phyloP scores from a whole-genome alignment of 2,888 invertebrate species.

The Copidosoma aretas region DNA sequence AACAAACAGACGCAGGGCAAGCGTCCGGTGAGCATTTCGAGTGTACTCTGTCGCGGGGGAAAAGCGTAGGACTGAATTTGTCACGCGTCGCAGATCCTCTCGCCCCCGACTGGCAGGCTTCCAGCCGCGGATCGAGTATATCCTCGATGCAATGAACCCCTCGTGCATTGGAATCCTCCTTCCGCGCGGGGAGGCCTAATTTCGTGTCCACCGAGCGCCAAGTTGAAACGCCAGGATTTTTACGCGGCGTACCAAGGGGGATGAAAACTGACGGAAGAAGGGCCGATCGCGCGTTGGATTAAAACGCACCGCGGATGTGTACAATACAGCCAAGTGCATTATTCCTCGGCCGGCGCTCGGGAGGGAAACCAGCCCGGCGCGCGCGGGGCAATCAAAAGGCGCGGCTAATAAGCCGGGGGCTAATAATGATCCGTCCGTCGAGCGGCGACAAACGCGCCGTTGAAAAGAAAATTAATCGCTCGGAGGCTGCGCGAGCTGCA shows the following conservation, averaged over 20 bases:
- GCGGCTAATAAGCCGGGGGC: background rate
- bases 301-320: no score
- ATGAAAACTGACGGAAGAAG: no score
- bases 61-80: background rate
- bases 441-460: background rate
- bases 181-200: no score
- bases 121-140: slow-evolving; percentile 29
- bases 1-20: no score
- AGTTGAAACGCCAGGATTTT: no score
- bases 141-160: slow-evolving; percentile 12
- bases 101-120: slow-evolving; percentile 31
- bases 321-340: no score
- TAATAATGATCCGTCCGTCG: background rate
- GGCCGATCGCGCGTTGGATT: no score
- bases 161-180: background rate
- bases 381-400: background rate
- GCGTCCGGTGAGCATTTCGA: no score
- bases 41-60: background rate
- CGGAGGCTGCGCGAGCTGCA: slow-evolving; percentile 5
- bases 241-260: no score
- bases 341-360: no score
- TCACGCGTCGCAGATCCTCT: slow-evolving; percentile 1
- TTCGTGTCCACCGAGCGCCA: no score
- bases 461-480: slow-evolving; percentile 21
- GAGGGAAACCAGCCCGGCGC: no score